Evolutionary conservation across 2,888 invertebrate species (phyloP).

Genomic region (Dioctria rufipes): DNA sequence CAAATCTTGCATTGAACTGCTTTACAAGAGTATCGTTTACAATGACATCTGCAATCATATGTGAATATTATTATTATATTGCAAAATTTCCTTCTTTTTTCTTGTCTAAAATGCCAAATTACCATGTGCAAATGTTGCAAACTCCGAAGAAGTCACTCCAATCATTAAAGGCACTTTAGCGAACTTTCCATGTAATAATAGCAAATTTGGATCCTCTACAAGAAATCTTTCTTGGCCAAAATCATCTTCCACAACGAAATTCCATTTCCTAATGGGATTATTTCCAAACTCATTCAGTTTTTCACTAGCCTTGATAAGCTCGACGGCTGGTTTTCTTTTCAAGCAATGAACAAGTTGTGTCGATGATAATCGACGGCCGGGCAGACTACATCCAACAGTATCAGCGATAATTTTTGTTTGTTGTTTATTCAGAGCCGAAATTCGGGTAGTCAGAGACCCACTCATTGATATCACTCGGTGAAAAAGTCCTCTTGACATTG

Average conservation of each 20-base stretch:
- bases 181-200: conserved; percentile 6
- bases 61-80: background rate
- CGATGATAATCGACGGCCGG: conserved; percentile 67
- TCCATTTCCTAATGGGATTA: conserved; percentile 64
- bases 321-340: conserved; percentile 70
- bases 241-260: conserved; percentile 72
- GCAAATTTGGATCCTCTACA: conserved; percentile 67
- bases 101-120: background rate
- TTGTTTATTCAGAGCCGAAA: conserved; percentile 75
- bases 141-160: conserved; percentile 26
- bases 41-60: too few species aligned
- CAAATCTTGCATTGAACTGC: conserved; percentile 76
- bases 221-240: conserved; percentile 71
- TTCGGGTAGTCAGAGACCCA: conserved; percentile 75
- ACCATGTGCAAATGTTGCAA: conserved; percentile 27
- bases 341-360: conserved; percentile 76
- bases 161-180: conserved; percentile 17
- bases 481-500: conserved; percentile 80
- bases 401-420: conserved; percentile 66
- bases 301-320: conserved; percentile 37
- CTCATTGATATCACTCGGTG: conserved; percentile 81
- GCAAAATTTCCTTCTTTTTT: too few species aligned
- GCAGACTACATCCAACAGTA: conserved; percentile 74
- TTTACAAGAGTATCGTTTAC: conserved; percentile 73
- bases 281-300: conserved; percentile 41